phyloP scores from a whole-genome alignment of 2,797 vertebrate genomes.

The Pelodytes ibericus region DNA sequence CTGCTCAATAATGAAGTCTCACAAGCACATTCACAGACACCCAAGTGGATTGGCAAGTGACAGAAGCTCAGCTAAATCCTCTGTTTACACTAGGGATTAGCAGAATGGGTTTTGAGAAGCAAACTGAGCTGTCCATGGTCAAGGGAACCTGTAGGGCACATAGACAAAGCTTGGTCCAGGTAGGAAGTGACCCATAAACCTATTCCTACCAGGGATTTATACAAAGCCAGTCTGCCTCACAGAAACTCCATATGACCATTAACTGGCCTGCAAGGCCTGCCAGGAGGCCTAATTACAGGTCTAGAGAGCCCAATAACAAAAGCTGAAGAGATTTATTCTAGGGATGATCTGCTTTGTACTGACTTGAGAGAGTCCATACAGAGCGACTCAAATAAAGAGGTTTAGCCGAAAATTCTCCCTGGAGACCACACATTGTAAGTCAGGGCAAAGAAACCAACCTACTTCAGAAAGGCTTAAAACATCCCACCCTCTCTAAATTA shows the following conservation, averaged over 20 bases:
- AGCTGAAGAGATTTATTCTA: constrained; percentile 94
- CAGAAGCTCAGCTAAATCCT: constrained; percentile 85
- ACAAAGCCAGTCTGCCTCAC: constrained; percentile 87
- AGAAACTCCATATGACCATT: constrained; percentile 88
- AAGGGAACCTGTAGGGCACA: constrained; percentile 80
- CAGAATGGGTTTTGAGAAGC: constrained; percentile 67
- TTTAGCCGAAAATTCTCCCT: constrained; percentile 91
- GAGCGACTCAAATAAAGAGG: constrained; percentile 82
- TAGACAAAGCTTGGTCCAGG: constrained; percentile 85
- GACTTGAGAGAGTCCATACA: constrained; percentile 99
- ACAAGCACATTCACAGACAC: constrained; percentile 77
- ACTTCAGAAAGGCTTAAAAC: constrained; percentile 85
- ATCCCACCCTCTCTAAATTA: constrained; percentile 89
- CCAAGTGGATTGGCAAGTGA: constrained; percentile 83
- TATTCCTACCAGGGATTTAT: constrained; percentile 86
- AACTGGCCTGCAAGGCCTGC: constrained; percentile 84
- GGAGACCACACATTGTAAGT: constrained; percentile 85
- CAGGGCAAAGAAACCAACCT: constrained; percentile 74
- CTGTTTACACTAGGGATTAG: constrained; percentile 86
- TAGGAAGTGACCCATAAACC: constrained; percentile 98
- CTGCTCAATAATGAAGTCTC: constrained; percentile 68
- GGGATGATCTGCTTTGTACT: constrained; percentile 98
- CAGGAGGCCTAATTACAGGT: constrained; percentile 96
- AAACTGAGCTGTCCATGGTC: constrained; percentile 75
- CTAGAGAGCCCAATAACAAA: constrained; percentile 97